These are phyloP conservation scores for Eupsittula cactorum DNA, from an alignment of 2,113 vertebrate genomes.

Conservation along the genomic window DNA sequence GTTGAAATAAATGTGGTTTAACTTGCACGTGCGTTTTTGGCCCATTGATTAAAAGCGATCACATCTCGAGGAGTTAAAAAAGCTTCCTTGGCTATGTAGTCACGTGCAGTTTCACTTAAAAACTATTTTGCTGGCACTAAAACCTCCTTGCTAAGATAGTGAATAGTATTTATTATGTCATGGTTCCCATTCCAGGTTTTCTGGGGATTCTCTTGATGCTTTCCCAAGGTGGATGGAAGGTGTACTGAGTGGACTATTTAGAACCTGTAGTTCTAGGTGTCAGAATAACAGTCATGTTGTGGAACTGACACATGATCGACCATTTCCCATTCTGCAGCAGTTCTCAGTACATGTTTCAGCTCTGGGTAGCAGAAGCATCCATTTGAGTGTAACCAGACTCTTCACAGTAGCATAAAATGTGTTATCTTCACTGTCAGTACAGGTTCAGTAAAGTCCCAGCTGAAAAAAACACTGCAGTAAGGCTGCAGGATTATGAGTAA, in stretches of 20 bases:
- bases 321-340: background rate
- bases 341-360: background rate
- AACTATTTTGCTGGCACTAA: background rate
- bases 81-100: background rate
- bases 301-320: background rate
- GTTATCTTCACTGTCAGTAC: background rate
- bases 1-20: background rate
- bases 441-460: background rate
- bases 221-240: background rate
- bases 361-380: background rate
- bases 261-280: background rate
- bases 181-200: background rate
- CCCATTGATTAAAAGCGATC: background rate
- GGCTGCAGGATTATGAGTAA: background rate
- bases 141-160: background rate
- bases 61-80: background rate
- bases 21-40: background rate
- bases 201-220: background rate
- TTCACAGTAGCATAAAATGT: background rate
- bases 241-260: background rate
- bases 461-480: background rate
- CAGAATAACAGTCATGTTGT: background rate
- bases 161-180: background rate
- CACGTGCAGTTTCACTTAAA: background rate
- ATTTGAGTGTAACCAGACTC: background rate